Conservation (phyloP, 2,113 vertebrate species). For the Cynocephalus volans region DNA sequence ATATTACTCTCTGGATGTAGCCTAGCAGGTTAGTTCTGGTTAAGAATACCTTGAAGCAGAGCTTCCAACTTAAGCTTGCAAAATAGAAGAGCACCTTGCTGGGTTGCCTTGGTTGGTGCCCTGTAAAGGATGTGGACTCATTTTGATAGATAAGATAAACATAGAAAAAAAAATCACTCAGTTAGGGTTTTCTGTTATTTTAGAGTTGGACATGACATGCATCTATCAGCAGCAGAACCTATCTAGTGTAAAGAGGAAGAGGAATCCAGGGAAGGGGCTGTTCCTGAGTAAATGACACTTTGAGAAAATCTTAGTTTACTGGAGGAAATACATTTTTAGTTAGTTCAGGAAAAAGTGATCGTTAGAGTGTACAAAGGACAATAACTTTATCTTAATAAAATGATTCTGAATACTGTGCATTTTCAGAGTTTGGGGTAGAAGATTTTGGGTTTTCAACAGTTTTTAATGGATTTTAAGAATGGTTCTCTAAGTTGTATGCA, state of each 20-base stretch:
- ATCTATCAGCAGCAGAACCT: background rate
- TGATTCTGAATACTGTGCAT: background rate
- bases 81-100: background rate
- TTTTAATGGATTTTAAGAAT: conserved; percentile 53
- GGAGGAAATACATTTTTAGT: background rate
- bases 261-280: background rate
- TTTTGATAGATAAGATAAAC: conserved; percentile 52
- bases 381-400: conserved; percentile 53
- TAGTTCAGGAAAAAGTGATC: conserved; percentile 32
- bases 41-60: conserved; percentile 28
- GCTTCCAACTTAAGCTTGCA: background rate
- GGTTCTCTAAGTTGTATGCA: background rate
- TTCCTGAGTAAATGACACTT: conserved; percentile 17
- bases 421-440: conserved; percentile 41
- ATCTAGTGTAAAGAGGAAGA: background rate
- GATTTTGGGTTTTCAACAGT: conserved; percentile 8
- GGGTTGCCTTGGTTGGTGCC: background rate
- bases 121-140: background rate
- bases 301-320: conserved; percentile 6
- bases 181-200: background rate
- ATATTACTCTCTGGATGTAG: background rate
- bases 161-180: background rate
- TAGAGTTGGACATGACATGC: background rate
- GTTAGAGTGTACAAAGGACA: background rate
- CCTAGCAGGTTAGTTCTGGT: background rate